Evolutionary conservation across 2,888 invertebrate genomes (phyloP).

Genomic region (Eupsilia transversa): DNA sequence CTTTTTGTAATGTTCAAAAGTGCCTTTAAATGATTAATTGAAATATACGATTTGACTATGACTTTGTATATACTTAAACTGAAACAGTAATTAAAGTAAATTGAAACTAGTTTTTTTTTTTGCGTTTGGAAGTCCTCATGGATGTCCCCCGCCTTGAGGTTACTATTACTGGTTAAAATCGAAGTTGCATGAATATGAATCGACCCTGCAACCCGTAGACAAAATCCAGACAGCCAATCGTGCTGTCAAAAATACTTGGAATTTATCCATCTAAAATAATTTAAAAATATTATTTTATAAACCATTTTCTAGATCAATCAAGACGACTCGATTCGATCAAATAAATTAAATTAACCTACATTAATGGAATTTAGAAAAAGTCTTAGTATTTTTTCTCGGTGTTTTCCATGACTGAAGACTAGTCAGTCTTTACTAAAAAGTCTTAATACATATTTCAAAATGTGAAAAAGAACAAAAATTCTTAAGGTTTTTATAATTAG

Average conservation of each 20-base stretch:
- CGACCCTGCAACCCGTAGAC: not conserved
- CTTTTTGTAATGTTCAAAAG: too few species aligned
- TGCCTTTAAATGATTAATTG: too few species aligned
- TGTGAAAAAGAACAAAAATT: not conserved
- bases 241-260: not conserved
- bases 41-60: too few species aligned
- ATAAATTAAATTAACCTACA: slow-evolving; percentile 25
- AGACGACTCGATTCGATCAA: slow-evolving; percentile 10
- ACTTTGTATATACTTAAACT: too few species aligned
- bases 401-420: not conserved
- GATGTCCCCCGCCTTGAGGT: too few species aligned
- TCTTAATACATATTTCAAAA: not conserved
- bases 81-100: too few species aligned
- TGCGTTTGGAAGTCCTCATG: too few species aligned
- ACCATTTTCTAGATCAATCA: slow-evolving; percentile 12
- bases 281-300: not conserved
- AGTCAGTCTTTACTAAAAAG: not conserved
- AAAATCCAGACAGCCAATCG: too few species aligned
- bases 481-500: not conserved
- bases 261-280: not conserved
- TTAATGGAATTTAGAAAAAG: not conserved
- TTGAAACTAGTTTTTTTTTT: too few species aligned
- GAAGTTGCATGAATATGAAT: not conserved
- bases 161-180: too few species aligned
- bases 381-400: not conserved